A percentile compares a stretch with the other conserved stretches of the same genome.
Evolutionary conservation across 2,888 invertebrate species (phyloP).

Genomic region (Eurytoma adleriae): DNA sequence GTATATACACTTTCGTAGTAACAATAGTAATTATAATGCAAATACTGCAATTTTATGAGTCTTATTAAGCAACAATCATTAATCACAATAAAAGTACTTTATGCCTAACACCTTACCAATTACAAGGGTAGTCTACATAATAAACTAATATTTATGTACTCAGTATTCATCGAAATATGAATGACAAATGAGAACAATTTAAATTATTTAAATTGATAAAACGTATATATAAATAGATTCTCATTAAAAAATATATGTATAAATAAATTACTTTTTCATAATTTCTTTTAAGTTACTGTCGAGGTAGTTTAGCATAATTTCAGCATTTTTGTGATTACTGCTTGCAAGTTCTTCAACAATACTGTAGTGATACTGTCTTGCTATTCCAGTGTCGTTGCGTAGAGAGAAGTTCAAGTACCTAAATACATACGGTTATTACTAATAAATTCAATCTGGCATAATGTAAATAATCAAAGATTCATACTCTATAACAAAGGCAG

Average conservation of each 20-base stretch:
- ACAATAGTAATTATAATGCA: too few relatives aligned
- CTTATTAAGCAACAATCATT: too few relatives aligned
- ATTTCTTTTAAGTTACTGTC: constrained; percentile 62
- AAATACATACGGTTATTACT: not conserved
- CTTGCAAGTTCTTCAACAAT: constrained; percentile 62
- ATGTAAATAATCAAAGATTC: not conserved
- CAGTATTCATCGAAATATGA: too few relatives aligned
- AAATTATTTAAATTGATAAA: not conserved
- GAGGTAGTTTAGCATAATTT: constrained; percentile 62
- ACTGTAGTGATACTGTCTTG: constrained; percentile 63
- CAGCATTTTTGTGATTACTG: constrained; percentile 61
- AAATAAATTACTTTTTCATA: constrained; percentile 57
- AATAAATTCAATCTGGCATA: constrained; percentile 1
- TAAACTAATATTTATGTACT: not conserved
- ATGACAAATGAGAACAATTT: not conserved
- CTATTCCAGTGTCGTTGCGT: constrained; percentile 53
- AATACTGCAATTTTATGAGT: too few relatives aligned
- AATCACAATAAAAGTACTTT: too few relatives aligned
- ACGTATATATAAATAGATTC: not conserved
- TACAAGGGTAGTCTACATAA: too few relatives aligned
- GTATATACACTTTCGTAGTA: too few relatives aligned
- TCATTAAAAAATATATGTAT: not conserved
- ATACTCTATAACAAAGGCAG: constrained; percentile 78
- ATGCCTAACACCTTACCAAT: too few relatives aligned
- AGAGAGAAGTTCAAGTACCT: constrained; percentile 59